phyloP scores from a whole-genome alignment of 2,797 vertebrate genomes.

The Graptemys geographica region DNA sequence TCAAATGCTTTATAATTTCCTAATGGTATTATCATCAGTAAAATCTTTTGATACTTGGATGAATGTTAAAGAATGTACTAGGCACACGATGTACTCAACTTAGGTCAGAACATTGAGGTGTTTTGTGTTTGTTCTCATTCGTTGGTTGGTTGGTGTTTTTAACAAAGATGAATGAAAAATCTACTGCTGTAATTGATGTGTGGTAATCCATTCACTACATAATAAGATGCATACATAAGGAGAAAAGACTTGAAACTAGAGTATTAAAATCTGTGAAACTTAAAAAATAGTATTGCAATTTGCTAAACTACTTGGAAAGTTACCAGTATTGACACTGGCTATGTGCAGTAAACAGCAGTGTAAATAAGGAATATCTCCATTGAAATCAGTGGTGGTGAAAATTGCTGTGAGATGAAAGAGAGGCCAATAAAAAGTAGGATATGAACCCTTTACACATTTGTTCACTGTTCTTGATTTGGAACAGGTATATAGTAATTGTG shows the following conservation, averaged over 20 bases:
- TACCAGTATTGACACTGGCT: conserved; percentile 45
- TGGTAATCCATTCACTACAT: not conserved
- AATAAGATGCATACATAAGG: conserved; percentile 1
- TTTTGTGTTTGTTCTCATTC: not conserved
- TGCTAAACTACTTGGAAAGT: conserved; percentile 38
- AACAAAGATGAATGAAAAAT: not conserved
- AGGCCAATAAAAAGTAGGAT: conserved; percentile 34
- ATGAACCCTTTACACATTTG: conserved; percentile 27
- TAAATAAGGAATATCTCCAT: conserved; percentile 47
- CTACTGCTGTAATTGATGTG: not conserved
- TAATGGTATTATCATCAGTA: conserved; percentile 9
- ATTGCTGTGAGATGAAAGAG: conserved; percentile 2
- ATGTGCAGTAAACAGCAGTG: conserved; percentile 43
- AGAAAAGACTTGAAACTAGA: not conserved
- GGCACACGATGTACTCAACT: not conserved
- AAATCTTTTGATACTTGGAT: conserved; percentile 22
- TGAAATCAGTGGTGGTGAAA: conserved; percentile 27
- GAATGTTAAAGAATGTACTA: not conserved
- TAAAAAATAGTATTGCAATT: conserved; percentile 21
- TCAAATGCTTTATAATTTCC: conserved; percentile 56
- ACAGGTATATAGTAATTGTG: not conserved
- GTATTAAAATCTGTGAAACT: conserved; percentile 36
- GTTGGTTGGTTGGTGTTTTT: not conserved
- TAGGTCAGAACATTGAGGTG: not conserved
- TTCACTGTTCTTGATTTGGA: not conserved